These are phyloP conservation scores for Crenuchus spilurus DNA, from an alignment of 2,797 vertebrate species.

Conservation along the genomic window DNA sequence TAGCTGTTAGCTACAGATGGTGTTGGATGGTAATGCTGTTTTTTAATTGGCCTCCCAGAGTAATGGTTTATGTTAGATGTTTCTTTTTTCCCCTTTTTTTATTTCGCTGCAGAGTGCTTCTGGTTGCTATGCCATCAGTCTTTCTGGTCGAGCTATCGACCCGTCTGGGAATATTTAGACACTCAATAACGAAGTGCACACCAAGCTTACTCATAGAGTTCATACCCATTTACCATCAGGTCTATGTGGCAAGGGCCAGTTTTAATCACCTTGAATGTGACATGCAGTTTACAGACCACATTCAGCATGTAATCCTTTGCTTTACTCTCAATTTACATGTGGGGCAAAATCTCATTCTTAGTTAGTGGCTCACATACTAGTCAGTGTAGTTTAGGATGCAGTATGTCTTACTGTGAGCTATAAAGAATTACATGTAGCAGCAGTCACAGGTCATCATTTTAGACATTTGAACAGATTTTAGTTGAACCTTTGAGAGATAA, in stretches of 20 bases:
- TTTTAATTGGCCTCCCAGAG: constrained; percentile 61
- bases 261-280: background rate
- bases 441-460: too few species aligned
- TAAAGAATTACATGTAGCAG: too few species aligned
- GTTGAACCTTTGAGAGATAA: too few species aligned
- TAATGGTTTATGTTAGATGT: constrained; percentile 51
- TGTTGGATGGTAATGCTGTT: constrained; percentile 45
- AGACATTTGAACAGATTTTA: too few species aligned
- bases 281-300: background rate
- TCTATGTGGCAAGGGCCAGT: background rate
- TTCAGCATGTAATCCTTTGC: too few species aligned
- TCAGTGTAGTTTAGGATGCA: too few species aligned
- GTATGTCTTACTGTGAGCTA: too few species aligned
- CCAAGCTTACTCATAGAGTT: constrained; percentile 27
- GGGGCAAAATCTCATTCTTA: too few species aligned
- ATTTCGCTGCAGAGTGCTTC: constrained; percentile 27
- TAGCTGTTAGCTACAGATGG: constrained; percentile 54
- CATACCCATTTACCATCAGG: constrained; percentile 34
- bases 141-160: constrained; percentile 43
- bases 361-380: too few species aligned
- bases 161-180: constrained; percentile 41
- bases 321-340: too few species aligned
- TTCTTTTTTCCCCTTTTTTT: constrained; percentile 24
- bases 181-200: constrained; percentile 41
- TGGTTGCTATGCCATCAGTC: constrained; percentile 47